These are phyloP conservation scores for Napeogenes sylphis DNA, from an alignment of 2,888 invertebrate genomes.

Conservation along the genomic window DNA sequence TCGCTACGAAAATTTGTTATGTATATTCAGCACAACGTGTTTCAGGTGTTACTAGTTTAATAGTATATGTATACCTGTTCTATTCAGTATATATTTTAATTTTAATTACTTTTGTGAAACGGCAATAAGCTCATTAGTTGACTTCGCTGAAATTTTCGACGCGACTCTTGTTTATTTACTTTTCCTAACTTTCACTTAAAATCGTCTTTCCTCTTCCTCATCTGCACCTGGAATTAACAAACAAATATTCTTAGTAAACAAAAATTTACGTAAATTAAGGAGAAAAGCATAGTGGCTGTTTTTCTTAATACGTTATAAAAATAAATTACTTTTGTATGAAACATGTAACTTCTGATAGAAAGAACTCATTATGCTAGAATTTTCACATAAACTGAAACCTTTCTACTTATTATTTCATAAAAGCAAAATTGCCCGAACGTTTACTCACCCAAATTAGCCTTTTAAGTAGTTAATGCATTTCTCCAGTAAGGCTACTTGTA, in stretches of 20 bases:
- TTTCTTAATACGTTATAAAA: too few relatives aligned
- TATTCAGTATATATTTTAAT: not conserved
- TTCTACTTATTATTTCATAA: conserved; percentile 8
- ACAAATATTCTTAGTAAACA: too few relatives aligned
- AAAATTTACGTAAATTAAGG: too few relatives aligned
- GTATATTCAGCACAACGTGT: too few relatives aligned
- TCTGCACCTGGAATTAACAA: not conserved
- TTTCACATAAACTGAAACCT: not conserved
- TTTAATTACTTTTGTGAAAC: not conserved
- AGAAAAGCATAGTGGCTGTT: too few relatives aligned
- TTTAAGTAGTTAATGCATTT: conserved; percentile 20
- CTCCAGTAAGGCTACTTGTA: conserved; percentile 15
- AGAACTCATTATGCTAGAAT: not conserved
- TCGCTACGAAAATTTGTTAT: too few relatives aligned
- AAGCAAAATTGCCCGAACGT: conserved; percentile 13
- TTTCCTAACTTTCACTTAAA: conserved; percentile 4
- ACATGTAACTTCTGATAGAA: not conserved
- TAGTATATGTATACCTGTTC: too few relatives aligned
- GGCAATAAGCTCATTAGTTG: not conserved
- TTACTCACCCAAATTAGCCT: conserved; percentile 17
- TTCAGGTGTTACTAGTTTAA: too few relatives aligned
- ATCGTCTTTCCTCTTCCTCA: not conserved
- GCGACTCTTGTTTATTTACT: not conserved
- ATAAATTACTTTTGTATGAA: too few relatives aligned
- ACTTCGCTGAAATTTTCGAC: not conserved